Evolutionary conservation across 2,888 invertebrate genomes (phyloP), one percentile per base, ranked within the genome.

Genomic region (Oscheius onirici): DNA sequence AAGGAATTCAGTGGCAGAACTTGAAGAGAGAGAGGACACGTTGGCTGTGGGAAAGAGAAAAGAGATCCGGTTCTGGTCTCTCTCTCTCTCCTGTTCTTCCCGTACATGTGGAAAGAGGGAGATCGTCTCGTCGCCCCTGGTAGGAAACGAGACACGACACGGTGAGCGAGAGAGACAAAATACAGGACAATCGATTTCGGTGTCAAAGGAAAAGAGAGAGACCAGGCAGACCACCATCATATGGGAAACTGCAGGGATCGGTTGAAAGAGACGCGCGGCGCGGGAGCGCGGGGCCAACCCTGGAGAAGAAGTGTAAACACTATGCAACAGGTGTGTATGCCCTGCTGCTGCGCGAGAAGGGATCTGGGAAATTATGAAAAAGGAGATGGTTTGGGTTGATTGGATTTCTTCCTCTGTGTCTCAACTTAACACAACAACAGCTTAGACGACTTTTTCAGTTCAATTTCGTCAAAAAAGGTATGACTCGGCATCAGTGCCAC

Each of bases 321-420:
- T n/a, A 26, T 10, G 20, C 43, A 24, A 58, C 40, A 68, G 63
- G 46, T 58, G 34, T 34, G 34, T 34, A 34, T 34, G 34, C 3
- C 8, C 34, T 34, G 34, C 34, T 34, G 34, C 34, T 34, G 66
- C 70, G 60, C 63, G 65, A 75, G 71, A 52, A 40, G 67, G 65
- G 71, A 61, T 17, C 22, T 55, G 60, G 72, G 44, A 46, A 54
- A 28, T 15, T 8, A 34, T 34, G n/a, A n/a, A 34, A 34, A 34
- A 34, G 5, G 34, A 34, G 34, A 8, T 34, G 34, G 34, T 34
- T 3, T 34, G 34, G 34, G 34, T 34, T 34, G 34, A 34, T 34
- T 34, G 34, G 34, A 34, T 60, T 69, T 69, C 22, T 17, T 24
- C 22, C 54, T 54, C 22, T 54, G 5, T n/a, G n/a, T n/a, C n/a